Base-by-base conservation (phyloP, 2,797 vertebrate genomes). In the Esox lucius region DNA sequence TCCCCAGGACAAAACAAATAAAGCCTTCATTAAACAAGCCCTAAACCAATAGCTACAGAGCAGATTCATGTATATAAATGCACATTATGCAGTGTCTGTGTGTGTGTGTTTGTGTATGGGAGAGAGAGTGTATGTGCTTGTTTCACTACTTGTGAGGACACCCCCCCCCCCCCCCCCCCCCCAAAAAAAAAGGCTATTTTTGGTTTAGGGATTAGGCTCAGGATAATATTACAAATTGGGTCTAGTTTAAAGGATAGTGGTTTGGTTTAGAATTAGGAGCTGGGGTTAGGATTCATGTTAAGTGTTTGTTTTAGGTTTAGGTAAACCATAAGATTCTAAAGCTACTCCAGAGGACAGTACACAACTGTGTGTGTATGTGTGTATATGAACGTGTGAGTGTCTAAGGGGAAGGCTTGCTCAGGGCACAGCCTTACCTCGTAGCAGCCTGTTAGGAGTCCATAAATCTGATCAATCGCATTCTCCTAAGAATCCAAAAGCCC, bases 391-490 rank as follows among this genome's bases (percentile, higher is more conserved):
- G 16, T 24, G 59, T 15, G 9, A 19, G 49, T 33, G 61, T 15
- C 7, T 17, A 67, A 46, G 33, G 49, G 53, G 22, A 78, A 82
- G 48, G 64, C 77, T 86, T 82, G 79, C 83, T 86, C 77, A 75
- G 72, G 84, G 82, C 28, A 33, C 76, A 83, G 84, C 81, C 78
- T 74, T 81, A 77, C 84, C 88, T 72, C 74, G 88, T 93, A 92
- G 93, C 68, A 83, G 88, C 87, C 86, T 82, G 87, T 92, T 90
- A 90, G 80, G 87, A 89, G 86, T 88, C 88, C 84, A 90, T 91
- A 93, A 93, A 93, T 91, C 87, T 84, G 88, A 91, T 92, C 90
- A 90, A 89, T 88, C 73, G 70, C 72, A 73, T 74, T 87, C 85
- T 88, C 82, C 80, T 82, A 81, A 85, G 81, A 85, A 85, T 79